Evolutionary conservation across 2,113 vertebrate genomes (phyloP).

Genomic region (Sialia sialis): DNA sequence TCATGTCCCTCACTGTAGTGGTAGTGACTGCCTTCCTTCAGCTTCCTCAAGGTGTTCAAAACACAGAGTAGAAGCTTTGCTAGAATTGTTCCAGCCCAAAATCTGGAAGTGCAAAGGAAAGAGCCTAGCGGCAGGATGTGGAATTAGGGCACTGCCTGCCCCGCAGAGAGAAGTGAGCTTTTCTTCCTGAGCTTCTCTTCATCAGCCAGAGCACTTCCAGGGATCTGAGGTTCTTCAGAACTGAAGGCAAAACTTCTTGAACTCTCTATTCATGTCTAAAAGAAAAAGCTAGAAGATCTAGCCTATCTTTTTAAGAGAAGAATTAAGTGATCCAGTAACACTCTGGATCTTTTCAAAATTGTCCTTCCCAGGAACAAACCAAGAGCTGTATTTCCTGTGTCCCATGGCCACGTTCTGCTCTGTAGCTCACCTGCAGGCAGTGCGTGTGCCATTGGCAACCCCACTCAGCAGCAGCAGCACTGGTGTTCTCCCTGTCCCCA

Average conservation of each 20-base stretch:
- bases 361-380: neutral
- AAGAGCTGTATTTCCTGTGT: neutral
- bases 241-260: neutral
- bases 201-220: neutral
- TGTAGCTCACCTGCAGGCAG: neutral
- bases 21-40: neutral
- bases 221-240: neutral
- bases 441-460: neutral
- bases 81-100: neutral
- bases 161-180: neutral
- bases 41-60: neutral
- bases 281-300: neutral
- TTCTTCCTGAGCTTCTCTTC: neutral
- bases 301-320: neutral
- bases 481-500: neutral
- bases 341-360: neutral
- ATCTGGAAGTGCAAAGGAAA: neutral
- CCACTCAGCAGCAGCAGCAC: neutral
- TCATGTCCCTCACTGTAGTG: neutral
- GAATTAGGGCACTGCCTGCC: neutral
- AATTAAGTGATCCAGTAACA: neutral
- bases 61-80: neutral
- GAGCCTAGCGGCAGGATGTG: neutral
- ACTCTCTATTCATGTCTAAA: neutral
- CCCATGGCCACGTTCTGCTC: fast-evolving